Percentiles rank a stretch among this genome's conserved stretches.
These are phyloP conservation scores for Bovichtus diacanthus DNA, from an alignment of 2,797 vertebrate genomes.

Conservation along the genomic window DNA sequence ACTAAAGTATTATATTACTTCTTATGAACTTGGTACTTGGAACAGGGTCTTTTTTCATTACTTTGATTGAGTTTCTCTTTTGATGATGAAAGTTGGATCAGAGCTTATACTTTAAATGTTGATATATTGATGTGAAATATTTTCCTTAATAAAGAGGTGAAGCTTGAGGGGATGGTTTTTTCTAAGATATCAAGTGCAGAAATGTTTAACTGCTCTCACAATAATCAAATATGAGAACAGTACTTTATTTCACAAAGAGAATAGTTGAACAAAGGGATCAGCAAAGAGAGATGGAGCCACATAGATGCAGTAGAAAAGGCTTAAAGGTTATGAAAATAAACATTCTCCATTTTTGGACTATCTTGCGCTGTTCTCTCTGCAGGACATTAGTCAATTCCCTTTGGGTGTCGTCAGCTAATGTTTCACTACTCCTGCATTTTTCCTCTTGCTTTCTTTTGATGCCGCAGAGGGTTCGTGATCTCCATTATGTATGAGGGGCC, in stretches of 20 bases:
- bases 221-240: constrained; percentile 11
- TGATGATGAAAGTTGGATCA: constrained; percentile 18
- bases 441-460: constrained; percentile 43
- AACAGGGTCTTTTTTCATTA: neutral
- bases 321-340: constrained; percentile 66
- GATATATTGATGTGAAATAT: neutral
- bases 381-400: constrained; percentile 54
- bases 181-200: neutral
- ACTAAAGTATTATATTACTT: constrained; percentile 12
- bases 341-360: constrained; percentile 48
- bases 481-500: constrained; percentile 36
- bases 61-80: constrained; percentile 34
- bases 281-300: constrained; percentile 15
- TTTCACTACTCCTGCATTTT: constrained; percentile 51
- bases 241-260: constrained; percentile 20
- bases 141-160: constrained; percentile 5
- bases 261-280: constrained; percentile 12
- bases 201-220: neutral
- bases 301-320: constrained; percentile 27
- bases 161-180: neutral
- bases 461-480: constrained; percentile 58
- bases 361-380: constrained; percentile 57
- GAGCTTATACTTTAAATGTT: neutral
- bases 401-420: constrained; percentile 52
- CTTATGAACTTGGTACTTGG: constrained; percentile 26